Evolutionary conservation across 2,113 vertebrate genomes (phyloP).

Genomic region (Chamaea fasciata): DNA sequence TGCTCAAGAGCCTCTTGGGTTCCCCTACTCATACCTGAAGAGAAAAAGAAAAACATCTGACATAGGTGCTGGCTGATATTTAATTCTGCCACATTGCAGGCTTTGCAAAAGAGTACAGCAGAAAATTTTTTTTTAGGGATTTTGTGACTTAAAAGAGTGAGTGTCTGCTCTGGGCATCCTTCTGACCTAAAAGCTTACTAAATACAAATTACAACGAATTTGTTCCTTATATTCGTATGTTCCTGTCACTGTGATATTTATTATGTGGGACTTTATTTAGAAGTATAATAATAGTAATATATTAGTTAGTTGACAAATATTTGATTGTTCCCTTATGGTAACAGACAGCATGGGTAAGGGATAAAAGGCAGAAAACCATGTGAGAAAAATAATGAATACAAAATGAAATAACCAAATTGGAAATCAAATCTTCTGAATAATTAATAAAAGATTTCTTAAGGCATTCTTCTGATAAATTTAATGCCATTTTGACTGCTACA

Average conservation of each 20-base stretch:
- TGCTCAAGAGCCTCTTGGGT: background rate
- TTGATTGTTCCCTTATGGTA: background rate
- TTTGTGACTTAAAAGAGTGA: background rate
- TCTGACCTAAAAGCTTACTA: slow-evolving; percentile 28
- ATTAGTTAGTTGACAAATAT: background rate
- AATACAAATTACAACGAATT: background rate
- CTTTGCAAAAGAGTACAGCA: background rate
- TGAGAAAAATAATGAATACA: background rate
- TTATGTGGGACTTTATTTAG: background rate
- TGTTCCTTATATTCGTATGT: background rate
- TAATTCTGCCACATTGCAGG: background rate
- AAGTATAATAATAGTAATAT: background rate
- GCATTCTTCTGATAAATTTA: background rate
- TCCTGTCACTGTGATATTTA: background rate
- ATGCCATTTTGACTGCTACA: slow-evolving; percentile 35
- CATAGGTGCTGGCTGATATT: background rate
- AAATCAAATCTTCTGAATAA: slow-evolving; percentile 11
- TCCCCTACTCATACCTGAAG: background rate
- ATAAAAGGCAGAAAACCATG: background rate
- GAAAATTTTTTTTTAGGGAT: background rate
- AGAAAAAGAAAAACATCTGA: background rate
- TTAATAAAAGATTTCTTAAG: background rate
- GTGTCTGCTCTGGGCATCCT: slow-evolving; percentile 20
- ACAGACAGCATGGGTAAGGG: background rate
- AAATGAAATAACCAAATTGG: background rate